Evolutionary conservation across 64 coral and sea anemone genomes (phyloP).

Genomic region (Cladopsammia gracilis): DNA sequence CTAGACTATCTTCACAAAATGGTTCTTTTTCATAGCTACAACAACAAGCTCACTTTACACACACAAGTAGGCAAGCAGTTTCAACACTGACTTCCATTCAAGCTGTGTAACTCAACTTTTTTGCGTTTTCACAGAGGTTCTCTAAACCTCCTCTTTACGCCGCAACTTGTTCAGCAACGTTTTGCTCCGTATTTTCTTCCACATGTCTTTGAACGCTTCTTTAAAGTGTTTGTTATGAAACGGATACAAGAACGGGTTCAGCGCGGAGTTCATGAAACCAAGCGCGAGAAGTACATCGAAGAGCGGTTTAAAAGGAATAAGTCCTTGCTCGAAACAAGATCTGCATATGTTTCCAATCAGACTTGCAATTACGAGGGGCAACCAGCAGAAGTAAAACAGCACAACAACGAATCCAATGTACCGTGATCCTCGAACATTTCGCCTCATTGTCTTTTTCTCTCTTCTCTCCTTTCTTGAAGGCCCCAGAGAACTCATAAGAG

Average conservation of each 20-base stretch:
- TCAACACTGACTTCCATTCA: no score
- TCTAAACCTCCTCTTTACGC: neutral
- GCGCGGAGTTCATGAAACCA: conserved; percentile 69
- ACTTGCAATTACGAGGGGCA: conserved; percentile 48
- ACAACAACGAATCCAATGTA: conserved; percentile 94
- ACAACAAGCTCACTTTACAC: no score
- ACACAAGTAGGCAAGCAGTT: no score
- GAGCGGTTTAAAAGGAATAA: neutral
- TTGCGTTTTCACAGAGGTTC: neutral
- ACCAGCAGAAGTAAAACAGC: conserved; percentile 89
- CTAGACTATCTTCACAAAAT: no score
- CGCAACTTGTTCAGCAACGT: neutral
- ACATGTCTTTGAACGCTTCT: conserved; percentile 75
- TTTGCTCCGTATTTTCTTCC: conserved; percentile 8
- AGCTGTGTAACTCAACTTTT: no score
- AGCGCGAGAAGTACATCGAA: neutral
- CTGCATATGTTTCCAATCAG: conserved; percentile 9
- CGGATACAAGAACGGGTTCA: conserved; percentile 69
- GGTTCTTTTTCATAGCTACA: no score
- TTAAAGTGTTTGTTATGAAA: conserved; percentile 82
- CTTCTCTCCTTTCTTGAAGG: conserved; percentile 30
- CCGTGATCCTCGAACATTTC: conserved; percentile 79
- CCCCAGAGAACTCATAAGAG: conserved; percentile 10
- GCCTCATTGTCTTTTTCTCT: conserved; percentile 66
- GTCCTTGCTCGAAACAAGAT: neutral